A percentile compares a stretch with the other conserved stretches of the same genome.
phyloP scores from a whole-genome alignment of 2,888 invertebrate species.

The Eupithecia pulchellata region DNA sequence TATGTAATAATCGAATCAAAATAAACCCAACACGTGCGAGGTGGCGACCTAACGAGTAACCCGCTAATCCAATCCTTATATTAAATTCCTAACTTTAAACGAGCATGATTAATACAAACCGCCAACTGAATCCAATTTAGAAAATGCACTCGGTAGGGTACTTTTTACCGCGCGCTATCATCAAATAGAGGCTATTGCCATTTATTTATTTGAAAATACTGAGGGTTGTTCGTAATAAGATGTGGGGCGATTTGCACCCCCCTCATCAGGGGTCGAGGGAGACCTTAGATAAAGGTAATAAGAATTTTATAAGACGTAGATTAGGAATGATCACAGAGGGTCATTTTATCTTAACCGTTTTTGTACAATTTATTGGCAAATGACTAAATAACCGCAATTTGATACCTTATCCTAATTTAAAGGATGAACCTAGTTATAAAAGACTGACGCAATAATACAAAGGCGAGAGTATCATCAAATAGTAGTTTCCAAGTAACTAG shows the following conservation, averaged over 20 bases:
- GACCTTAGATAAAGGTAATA: constrained; percentile 71
- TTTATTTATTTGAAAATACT: constrained; percentile 67
- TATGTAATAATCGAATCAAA: constrained; percentile 31
- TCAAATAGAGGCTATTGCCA: constrained; percentile 74
- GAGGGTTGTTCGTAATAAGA: constrained; percentile 50
- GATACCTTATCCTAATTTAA: no score
- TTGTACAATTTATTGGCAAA: background rate
- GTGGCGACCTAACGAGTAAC: constrained; percentile 41
- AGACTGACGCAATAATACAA: no score
- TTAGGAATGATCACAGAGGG: constrained; percentile 26
- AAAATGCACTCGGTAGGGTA: constrained; percentile 67
- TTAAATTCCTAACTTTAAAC: constrained; percentile 45
- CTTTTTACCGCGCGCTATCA: constrained; percentile 56
- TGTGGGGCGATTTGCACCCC: constrained; percentile 60
- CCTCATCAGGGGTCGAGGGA: constrained; percentile 55
- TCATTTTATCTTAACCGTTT: constrained; percentile 21
- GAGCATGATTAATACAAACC: constrained; percentile 61
- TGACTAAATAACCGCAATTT: no score
- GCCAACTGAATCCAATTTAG: constrained; percentile 70
- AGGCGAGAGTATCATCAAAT: no score
- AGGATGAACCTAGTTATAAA: no score
- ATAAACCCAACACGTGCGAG: constrained; percentile 32
- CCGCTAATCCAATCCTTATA: constrained; percentile 57
- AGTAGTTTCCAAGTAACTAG: no score
- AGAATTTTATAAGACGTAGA: constrained; percentile 74